phyloP scores from a whole-genome alignment of 1,140 invertebrate species.

The Caenorhabditis tropicalis region DNA sequence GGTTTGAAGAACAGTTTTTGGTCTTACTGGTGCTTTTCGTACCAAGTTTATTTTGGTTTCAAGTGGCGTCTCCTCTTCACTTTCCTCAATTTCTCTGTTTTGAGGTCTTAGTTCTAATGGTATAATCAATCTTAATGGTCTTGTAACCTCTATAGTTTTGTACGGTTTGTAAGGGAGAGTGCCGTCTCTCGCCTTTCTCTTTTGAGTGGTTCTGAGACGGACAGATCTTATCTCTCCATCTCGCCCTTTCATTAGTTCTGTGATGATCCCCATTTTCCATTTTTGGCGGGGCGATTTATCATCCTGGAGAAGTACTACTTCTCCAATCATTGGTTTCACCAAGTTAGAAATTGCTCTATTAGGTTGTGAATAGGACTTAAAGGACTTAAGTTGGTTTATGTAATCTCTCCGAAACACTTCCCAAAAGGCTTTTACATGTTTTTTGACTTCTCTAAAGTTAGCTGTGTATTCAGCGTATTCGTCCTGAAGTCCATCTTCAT shows the following conservation, averaged over 20 bases:
- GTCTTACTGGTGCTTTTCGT: too few relatives aligned
- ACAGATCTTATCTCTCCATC: slow-evolving; percentile 28
- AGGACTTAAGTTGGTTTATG: neutral
- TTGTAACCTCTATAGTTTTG: neutral
- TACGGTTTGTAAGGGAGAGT: too few relatives aligned
- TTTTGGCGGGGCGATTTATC: neutral
- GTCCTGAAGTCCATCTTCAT: neutral
- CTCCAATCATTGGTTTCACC: slow-evolving; percentile 3
- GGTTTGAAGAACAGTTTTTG: too few relatives aligned
- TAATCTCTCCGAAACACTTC: neutral
- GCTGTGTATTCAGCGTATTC: neutral
- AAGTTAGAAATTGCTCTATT: neutral
- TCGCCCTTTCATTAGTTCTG: slow-evolving; percentile 24
- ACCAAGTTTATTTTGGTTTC: too few relatives aligned
- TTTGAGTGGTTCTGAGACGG: neutral
- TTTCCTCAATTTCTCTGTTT: neutral
- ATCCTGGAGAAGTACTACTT: slow-evolving; percentile 33
- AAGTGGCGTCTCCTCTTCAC: neutral
- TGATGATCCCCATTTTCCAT: slow-evolving; percentile 44
- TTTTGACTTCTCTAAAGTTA: neutral
- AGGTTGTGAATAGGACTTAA: neutral
- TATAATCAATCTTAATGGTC: slow-evolving; percentile 9
- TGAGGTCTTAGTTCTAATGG: slow-evolving; percentile 23
- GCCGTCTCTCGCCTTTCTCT: neutral
- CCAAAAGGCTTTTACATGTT: neutral